These are phyloP conservation scores for Leptobrachium leishanense DNA, from an alignment of 2,113 vertebrate species.

Conservation along the genomic window DNA sequence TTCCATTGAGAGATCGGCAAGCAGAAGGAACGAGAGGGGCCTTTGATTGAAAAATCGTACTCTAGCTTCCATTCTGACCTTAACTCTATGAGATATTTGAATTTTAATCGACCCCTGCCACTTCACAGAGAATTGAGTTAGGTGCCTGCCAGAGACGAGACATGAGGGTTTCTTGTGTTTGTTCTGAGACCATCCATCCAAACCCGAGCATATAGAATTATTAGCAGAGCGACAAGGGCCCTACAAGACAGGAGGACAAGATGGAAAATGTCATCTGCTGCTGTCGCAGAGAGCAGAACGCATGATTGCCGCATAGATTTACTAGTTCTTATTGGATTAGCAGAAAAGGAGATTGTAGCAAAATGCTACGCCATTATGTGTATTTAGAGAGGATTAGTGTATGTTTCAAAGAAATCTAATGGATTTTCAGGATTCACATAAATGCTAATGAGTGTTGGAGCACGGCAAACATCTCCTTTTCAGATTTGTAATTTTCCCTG, in stretches of 20 bases:
- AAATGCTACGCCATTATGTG: constrained; percentile 71
- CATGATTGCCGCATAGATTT: constrained; percentile 47
- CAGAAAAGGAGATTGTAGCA: constrained; percentile 63
- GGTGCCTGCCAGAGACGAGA: constrained; percentile 47
- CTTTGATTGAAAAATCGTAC: constrained; percentile 36
- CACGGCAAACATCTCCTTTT: constrained; percentile 23
- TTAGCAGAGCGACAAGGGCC: constrained; percentile 30
- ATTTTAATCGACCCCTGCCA: constrained; percentile 56
- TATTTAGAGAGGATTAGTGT: constrained; percentile 71
- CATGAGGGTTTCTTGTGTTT: constrained; percentile 54
- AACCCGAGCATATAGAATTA: constrained; percentile 26
- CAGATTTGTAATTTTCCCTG: background rate
- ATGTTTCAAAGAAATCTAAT: constrained; percentile 71
- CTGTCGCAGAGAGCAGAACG: constrained; percentile 53
- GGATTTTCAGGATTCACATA: constrained; percentile 54
- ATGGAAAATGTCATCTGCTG: constrained; percentile 54
- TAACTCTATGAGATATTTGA: constrained; percentile 32
- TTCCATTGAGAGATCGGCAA: constrained; percentile 35
- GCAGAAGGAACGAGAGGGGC: constrained; percentile 3
- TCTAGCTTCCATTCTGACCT: constrained; percentile 40
- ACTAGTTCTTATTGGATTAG: constrained; percentile 63
- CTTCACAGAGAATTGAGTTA: constrained; percentile 49
- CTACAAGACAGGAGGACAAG: constrained; percentile 47
- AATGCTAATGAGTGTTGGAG: constrained; percentile 70
- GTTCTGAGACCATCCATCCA: constrained; percentile 51